Base-by-base conservation (phyloP, 2,888 invertebrate genomes). In the Carpatolechia fugitivella region DNA sequence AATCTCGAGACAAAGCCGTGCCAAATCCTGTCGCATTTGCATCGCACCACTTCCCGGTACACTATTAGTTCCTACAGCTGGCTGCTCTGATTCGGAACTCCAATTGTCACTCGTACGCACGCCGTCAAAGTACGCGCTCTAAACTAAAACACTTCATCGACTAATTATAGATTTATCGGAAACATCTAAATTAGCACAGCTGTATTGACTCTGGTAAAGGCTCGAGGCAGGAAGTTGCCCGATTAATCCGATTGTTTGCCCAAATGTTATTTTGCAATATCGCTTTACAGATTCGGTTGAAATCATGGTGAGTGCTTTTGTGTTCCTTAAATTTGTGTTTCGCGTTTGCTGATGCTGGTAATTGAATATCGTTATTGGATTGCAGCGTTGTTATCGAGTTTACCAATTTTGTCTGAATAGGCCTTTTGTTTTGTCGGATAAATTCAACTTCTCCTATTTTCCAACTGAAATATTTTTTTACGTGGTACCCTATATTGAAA, bases 131-230 rank as follows among this genome's bases (percentile, higher is more conserved):
- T 18, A 41, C 40, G 40, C 18, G 40, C 38, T 29, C 10, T 14
- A 20, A 33, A 18, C 20, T 30, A 46, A 52, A 52, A 29, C 33
- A 47, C n/a, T n/a, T n/a, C 66, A 64, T 65, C 60, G 58, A 60
- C 74, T 82, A 80, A 78, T 70, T 76, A 75, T 80, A 78, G 76
- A 70, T 58, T 72, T 67, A 75, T 80, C 70, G 69, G 75, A 73
- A 77, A 66, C 62, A 65, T 70, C 69, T 69, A 74, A 78, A 76
- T 74, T 71, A 70, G 72, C 69, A 10, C 38, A 50, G 50, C 64
- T 61, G 60, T 54, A 54, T 58, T 56, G 65, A 65, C 64, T 59
- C 56, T 62, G 58, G 61, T 67, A 67, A 72, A 74, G 70, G 57
- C 58, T 67, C 49, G 8, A 59, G 58, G 58, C 62, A 65, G 65